Evolutionary conservation across 2,797 vertebrate genomes (phyloP), one percentile per base, ranked within the genome.

Genomic region (Myripristis murdjan): DNA sequence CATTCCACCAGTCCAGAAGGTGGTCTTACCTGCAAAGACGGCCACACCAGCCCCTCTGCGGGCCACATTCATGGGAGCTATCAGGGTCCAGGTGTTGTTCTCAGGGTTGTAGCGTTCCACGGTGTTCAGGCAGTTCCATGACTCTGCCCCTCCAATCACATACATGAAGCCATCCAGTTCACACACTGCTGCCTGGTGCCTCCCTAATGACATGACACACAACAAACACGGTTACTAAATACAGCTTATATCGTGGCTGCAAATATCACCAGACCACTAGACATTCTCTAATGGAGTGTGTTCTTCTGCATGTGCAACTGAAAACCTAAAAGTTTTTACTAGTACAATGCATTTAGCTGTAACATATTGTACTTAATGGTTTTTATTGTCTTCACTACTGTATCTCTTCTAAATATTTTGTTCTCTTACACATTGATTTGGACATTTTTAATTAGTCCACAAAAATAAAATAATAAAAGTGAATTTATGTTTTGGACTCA

Each of bases 111-210:
- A 99, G 33, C 97, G 95, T 75, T 99, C 98, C 79, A 99, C 97
- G 0, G 95, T 97, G 84, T 95, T 99, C 60, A 99, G 93, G 90
- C 98, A 99, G 91, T 99, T 99, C 98, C 98, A 99, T 0, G 97
- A 99, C 76, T 99, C 98, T 0, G 98, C 97, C 57, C 98, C 98
- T 41, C 98, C 98, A 0, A 99, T 97, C 71, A 96, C 97, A 3
- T 99, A 99, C 88, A 99, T 93, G 84, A 95, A 97, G 43, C 96
- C 95, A 0, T 95, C 96, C 86, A 99, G 93, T 89, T 96, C 97
- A 22, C 97, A 98, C 78, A 99, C 96, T 0, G 97, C 97, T 0
- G 98, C 97, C 91, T 99, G 98, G 83, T 99, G 98, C 87, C 98
- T 95, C 93, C 97, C 98, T 99, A 64, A 37, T 84, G 35, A 82